Conservation (phyloP, 2,797 vertebrate genomes). For the Benthosema pterotum region DNA sequence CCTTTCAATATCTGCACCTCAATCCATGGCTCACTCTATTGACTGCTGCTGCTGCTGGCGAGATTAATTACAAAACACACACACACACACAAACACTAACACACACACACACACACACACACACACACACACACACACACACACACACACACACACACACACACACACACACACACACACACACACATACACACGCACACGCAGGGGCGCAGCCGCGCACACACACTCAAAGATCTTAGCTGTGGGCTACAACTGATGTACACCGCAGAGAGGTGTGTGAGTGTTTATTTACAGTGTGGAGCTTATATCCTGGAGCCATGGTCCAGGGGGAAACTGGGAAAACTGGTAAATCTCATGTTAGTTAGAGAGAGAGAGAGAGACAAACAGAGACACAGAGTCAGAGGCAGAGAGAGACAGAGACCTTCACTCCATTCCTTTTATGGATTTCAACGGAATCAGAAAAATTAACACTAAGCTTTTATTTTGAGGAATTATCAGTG, state of each 20-base stretch:
- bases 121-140: slow-evolving; percentile 7
- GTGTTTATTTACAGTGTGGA: slow-evolving; percentile 73
- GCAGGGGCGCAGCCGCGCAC: slow-evolving; percentile 45
- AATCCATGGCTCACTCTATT: slow-evolving; percentile 55
- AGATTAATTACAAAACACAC: slow-evolving; percentile 71
- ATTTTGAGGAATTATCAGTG: no score
- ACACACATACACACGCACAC: neutral
- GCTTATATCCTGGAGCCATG: slow-evolving; percentile 62
- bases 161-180: slow-evolving; percentile 41
- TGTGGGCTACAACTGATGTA: slow-evolving; percentile 69
- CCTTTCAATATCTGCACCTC: slow-evolving; percentile 60
- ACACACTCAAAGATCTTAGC: slow-evolving; percentile 57
- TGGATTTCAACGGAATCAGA: no score
- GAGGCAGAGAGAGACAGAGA: slow-evolving; percentile 6
- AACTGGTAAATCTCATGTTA: slow-evolving; percentile 52
- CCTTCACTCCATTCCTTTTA: slow-evolving; percentile 35
- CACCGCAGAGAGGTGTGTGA: slow-evolving; percentile 49
- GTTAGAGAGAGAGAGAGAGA: slow-evolving; percentile 18
- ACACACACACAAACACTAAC: neutral
- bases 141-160: slow-evolving; percentile 31
- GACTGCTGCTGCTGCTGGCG: slow-evolving; percentile 60
- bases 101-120: slow-evolving; percentile 23
- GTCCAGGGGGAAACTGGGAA: slow-evolving; percentile 66
- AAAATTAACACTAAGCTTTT: no score
- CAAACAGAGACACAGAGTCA: neutral